phyloP scores from a whole-genome alignment of 1,140 invertebrate genomes.

The Hyposmocoma kahamanoa region DNA sequence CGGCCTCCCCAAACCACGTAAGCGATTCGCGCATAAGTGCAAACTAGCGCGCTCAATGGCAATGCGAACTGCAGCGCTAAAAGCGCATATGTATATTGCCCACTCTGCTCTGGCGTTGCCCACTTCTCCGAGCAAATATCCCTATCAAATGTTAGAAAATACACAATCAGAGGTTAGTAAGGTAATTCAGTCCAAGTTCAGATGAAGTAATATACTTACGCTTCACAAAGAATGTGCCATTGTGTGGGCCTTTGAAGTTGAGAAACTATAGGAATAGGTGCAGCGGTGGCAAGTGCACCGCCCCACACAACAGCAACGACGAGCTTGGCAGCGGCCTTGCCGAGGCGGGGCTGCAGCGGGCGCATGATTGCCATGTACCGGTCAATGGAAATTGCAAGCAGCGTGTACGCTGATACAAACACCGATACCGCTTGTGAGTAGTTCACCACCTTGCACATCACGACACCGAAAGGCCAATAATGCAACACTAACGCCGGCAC shows the following conservation, averaged over 20 bases:
- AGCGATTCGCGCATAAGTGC: slow-evolving; percentile 90
- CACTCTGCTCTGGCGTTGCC: slow-evolving; percentile 72
- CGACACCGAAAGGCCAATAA: slow-evolving; percentile 88
- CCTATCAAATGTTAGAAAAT: slow-evolving; percentile 42
- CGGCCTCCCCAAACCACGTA: slow-evolving; percentile 89
- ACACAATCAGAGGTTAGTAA: not conserved
- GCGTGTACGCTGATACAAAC: slow-evolving; percentile 87
- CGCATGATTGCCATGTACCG: slow-evolving; percentile 91
- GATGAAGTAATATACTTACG: slow-evolving; percentile 67
- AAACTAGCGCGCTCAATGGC: slow-evolving; percentile 86
- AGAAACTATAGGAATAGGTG: slow-evolving; percentile 85
- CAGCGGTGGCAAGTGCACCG: slow-evolving; percentile 84
- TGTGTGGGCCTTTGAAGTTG: slow-evolving; percentile 73
- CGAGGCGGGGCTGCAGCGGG: slow-evolving; percentile 86
- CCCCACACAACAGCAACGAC: slow-evolving; percentile 85
- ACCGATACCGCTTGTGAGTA: slow-evolving; percentile 88
- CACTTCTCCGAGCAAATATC: slow-evolving; percentile 82
- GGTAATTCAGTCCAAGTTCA: not conserved
- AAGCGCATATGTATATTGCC: slow-evolving; percentile 84
- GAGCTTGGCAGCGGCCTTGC: slow-evolving; percentile 79
- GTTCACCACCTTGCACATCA: slow-evolving; percentile 85
- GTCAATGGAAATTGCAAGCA: slow-evolving; percentile 90
- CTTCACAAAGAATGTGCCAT: slow-evolving; percentile 76
- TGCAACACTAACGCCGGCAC: slow-evolving; percentile 80
- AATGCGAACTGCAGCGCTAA: slow-evolving; percentile 90